A percentile compares a stretch with the other conserved stretches of the same genome.
Conservation (phyloP, 30 jellyfish, hydroid and myxozoan genomes). For the Cassiopea andromeda region DNA sequence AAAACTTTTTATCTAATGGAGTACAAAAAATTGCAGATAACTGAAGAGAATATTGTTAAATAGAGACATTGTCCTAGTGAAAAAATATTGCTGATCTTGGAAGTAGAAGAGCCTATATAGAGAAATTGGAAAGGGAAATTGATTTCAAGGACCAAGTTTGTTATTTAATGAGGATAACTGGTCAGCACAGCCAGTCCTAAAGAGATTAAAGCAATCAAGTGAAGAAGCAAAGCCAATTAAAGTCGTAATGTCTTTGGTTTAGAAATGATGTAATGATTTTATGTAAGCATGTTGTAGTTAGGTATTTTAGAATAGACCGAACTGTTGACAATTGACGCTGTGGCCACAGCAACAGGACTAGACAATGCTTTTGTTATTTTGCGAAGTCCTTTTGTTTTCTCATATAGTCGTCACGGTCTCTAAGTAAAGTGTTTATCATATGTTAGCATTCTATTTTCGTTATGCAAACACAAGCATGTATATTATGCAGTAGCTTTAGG, state of each 20-base stretch:
- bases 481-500: neutral
- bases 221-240: conserved; percentile 58
- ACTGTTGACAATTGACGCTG: conserved; percentile 14
- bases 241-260: conserved; percentile 10
- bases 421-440: conserved; percentile 17
- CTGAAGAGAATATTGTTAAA: conserved; percentile 13
- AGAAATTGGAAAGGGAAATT: conserved; percentile 38
- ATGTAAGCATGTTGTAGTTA: neutral
- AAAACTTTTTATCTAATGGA: too few species aligned
- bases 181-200: conserved; percentile 57
- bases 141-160: conserved; percentile 67
- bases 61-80: too few species aligned
- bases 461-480: neutral
- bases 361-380: neutral
- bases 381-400: conserved; percentile 1
- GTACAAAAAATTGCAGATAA: too few species aligned
- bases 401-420: conserved; percentile 13
- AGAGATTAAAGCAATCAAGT: conserved; percentile 24
- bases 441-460: conserved; percentile 10
- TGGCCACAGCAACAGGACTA: too few species aligned
- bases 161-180: conserved; percentile 47
- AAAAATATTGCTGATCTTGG: conserved; percentile 57
- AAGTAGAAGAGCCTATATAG: conserved; percentile 54
- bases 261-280: conserved; percentile 18
- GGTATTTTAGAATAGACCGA: conserved; percentile 3